Evolutionary conservation across 2,113 vertebrate species (phyloP).

Genomic region (Guaruba guarouba): DNA sequence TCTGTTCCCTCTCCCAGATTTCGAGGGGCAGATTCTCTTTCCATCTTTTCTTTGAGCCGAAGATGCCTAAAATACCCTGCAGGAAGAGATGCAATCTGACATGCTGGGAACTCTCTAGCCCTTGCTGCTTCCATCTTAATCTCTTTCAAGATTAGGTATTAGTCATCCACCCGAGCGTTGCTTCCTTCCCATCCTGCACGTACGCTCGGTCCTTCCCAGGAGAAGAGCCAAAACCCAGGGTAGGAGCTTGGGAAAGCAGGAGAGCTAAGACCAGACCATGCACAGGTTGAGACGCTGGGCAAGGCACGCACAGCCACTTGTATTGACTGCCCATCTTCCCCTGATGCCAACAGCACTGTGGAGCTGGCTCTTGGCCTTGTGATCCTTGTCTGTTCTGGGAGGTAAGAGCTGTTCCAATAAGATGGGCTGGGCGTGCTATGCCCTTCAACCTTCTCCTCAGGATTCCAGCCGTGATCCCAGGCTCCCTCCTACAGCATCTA

Average conservation of each 20-base stretch:
- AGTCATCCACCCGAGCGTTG: slow-evolving; percentile 25
- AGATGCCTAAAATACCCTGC: background rate
- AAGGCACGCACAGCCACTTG: background rate
- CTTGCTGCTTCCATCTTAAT: slow-evolving; percentile 19
- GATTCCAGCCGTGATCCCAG: background rate
- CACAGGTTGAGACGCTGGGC: background rate
- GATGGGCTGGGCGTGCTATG: background rate
- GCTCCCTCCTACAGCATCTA: background rate
- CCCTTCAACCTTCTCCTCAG: background rate
- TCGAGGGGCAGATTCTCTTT: background rate
- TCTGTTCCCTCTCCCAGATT: background rate
- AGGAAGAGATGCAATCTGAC: background rate
- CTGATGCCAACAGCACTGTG: background rate
- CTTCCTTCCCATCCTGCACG: background rate
- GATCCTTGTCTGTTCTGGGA: background rate
- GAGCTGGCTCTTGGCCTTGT: background rate
- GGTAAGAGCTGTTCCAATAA: background rate
- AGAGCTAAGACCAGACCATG: background rate
- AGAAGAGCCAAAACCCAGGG: background rate
- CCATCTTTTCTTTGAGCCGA: background rate
- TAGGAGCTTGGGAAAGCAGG: background rate
- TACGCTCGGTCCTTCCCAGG: background rate
- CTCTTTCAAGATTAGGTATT: slow-evolving; percentile 18
- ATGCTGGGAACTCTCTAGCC: background rate
- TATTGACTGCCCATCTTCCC: background rate